Base-by-base conservation (phyloP, 92 coral and sea anemone species). In the Desmophyllum pertusum region DNA sequence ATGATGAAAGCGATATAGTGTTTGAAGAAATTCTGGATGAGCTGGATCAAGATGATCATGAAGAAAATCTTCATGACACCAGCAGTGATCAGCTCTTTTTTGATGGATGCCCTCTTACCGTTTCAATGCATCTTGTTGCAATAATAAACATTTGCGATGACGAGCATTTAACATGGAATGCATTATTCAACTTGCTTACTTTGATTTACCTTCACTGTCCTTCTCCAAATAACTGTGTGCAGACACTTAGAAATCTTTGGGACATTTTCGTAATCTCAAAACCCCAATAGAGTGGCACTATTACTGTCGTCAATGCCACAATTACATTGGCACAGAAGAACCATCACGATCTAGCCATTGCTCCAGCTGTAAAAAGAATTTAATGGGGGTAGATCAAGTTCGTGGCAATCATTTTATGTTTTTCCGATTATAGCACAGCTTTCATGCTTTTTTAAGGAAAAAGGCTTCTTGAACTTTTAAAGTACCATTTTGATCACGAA, bases 261-360 rank as follows among this genome's bases (percentile, higher is more conserved):
- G 29, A 29, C 73, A 55, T 78, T 78, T 78, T 45, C 38, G 52
- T 27, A 53, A 63, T 2, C 25, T 78, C 6, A 78, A 78, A 41
- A 67, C 83, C 39, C 83, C 83, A 35, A 78, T 78, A 50, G 83
- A 78, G 30, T 78, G 83, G 83, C 83, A 78, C 68, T 78, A 78
- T 46, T 48, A 27, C 10, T 78, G 83, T 67, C 31, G 52, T 14
- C 15, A 35, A 41, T 76, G 81, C 69, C 40, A 76, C 30, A 76
- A 10, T 19, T 76, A 76, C 70, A 41, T 76, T 14, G 81, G 81
- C 8, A 76, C 40, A 10, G 73, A 36, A 53, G n/a, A n/a, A n/a
- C n/a, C n/a, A n/a, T n/a, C n/a, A n/a, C n/a, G n/a, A n/a, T n/a
- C n/a, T n/a, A n/a, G n/a, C n/a, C n/a, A n/a, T n/a, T n/a, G n/a